Base-by-base conservation (phyloP, 1,140 invertebrate species). In the Ceratosolen fusciceps region DNA sequence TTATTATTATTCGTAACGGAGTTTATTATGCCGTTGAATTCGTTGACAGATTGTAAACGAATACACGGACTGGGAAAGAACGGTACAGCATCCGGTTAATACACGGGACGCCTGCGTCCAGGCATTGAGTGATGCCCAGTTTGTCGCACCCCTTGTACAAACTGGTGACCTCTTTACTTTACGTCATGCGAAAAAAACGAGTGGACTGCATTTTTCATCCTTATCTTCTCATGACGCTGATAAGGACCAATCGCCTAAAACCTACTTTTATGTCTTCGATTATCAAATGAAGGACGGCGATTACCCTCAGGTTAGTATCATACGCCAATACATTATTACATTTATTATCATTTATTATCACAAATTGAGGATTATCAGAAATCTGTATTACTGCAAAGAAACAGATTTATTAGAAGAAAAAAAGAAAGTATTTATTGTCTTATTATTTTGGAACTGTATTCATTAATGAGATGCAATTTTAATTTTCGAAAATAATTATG, bases 41-140 rank as follows among this genome's bases (percentile, higher is more conserved):
- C 39, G 5, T 12, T 43, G 39, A 43, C 54, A 81, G 91, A 91
- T 97, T 31, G 95, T 98, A 52, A 99, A 99, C 87, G 97, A 99
- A 84, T 99, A 99, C 87, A 98, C 97, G 14, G 97, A 99, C 87
- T 99, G 98, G 98, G 96, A 98, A 86, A 92, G 96, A 87, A 97
- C 97, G 1, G 95, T 96, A 2, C 93, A 96, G 86, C 96, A 98
- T 91, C 96, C 97, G 31, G 95, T 97, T 70, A 96, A 97, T 84
- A 97, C 97, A 0, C 91, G 98, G 49, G 97, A 99, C 85, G 96
- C 96, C 37, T 96, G 98, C 0, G 94, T 99, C 8, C 94, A 97
- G 24, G 96, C 98, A 2, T 88, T 99, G 0, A 97, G 96, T 71
- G 98, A 99, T 86, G 97, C 96, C 0, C 95, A 97, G 84, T 96